Evolutionary conservation across 2,888 invertebrate genomes (phyloP).

Genomic region (Elysia crispata): DNA sequence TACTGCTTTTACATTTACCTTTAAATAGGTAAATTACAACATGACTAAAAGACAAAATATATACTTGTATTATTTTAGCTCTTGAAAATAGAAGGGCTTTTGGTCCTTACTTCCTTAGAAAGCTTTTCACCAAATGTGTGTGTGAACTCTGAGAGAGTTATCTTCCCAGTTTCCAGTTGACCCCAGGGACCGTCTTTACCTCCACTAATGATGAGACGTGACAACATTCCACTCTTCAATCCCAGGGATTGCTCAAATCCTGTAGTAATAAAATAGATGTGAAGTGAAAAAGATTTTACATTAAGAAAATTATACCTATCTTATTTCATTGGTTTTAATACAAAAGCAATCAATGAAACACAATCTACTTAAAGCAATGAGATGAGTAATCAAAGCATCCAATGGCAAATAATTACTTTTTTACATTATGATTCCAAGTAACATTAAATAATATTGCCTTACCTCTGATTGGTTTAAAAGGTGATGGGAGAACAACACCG

Average conservation of each 20-base stretch:
- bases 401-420: no score
- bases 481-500: slow-evolving; percentile 78
- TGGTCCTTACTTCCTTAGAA: slow-evolving; percentile 69
- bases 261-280: no score
- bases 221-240: slow-evolving; percentile 69
- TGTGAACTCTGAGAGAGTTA: slow-evolving; percentile 75
- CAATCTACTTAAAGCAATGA: no score
- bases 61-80: no score
- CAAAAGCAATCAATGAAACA: no score
- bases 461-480: slow-evolving; percentile 72
- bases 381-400: no score
- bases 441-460: background rate
- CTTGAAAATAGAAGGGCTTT: no score
- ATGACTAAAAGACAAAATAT: no score
- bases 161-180: slow-evolving; percentile 75
- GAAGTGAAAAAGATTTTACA: background rate
- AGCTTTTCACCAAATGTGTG: slow-evolving; percentile 75
- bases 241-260: slow-evolving; percentile 69
- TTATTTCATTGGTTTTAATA: no score
- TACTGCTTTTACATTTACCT: no score
- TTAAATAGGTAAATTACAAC: no score
- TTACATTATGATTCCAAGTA: background rate
- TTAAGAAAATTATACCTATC: background rate
- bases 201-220: slow-evolving; percentile 66
- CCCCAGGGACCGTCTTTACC: slow-evolving; percentile 70